Conservation (phyloP, 1,140 invertebrate genomes). For the Brachionus sp. region DNA sequence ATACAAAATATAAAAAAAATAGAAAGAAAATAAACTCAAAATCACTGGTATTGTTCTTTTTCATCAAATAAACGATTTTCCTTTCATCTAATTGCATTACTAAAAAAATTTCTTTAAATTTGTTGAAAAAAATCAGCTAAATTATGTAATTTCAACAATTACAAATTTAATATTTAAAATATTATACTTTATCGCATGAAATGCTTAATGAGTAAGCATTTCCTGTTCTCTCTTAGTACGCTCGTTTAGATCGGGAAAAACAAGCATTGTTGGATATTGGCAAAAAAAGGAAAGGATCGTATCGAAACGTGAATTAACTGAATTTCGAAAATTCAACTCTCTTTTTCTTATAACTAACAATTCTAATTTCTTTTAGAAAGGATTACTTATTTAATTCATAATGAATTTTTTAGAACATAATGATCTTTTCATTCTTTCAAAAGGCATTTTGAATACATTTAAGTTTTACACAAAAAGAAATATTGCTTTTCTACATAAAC, state of each 20-base stretch:
- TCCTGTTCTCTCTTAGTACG: background rate
- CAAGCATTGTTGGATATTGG: background rate
- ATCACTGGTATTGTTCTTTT: background rate
- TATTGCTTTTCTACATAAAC: background rate
- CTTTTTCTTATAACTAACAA: background rate
- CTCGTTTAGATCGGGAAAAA: conserved; percentile 1
- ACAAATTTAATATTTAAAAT: no score
- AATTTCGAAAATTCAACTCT: background rate
- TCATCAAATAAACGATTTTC: background rate
- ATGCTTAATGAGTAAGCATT: background rate
- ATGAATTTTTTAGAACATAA: background rate
- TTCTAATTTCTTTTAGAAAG: background rate
- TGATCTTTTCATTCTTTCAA: background rate
- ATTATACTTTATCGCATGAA: background rate
- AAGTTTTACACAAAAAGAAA: background rate
- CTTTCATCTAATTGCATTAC: background rate
- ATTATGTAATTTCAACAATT: no score
- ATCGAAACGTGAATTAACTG: background rate
- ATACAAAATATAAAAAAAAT: background rate
- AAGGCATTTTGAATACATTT: background rate
- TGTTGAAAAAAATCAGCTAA: no score
- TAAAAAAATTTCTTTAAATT: no score
- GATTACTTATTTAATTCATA: background rate
- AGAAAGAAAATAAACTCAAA: background rate
- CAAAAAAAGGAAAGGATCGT: background rate